Conservation (phyloP, 2,888 invertebrate genomes). For the Acanthosepion pharaonis region DNA sequence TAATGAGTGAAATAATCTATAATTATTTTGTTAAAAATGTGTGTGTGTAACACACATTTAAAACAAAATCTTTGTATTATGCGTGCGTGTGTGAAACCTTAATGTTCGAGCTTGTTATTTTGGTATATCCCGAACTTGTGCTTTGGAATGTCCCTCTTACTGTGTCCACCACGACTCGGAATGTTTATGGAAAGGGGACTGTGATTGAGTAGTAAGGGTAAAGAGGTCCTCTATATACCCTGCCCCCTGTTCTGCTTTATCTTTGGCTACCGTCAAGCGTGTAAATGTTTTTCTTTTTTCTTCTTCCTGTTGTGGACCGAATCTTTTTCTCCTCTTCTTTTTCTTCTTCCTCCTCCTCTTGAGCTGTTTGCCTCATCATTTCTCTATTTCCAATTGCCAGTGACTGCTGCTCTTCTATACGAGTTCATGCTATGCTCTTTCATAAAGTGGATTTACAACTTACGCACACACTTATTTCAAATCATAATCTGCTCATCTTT, state of each 20-base stretch:
- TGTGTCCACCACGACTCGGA: conserved; percentile 35
- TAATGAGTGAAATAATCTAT: background rate
- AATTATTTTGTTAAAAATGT: background rate
- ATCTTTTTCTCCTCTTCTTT: background rate
- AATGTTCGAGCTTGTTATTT: background rate
- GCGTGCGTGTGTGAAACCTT: background rate
- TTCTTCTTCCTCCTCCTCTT: background rate
- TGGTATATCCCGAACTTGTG: background rate
- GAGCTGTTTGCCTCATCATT: conserved; percentile 17
- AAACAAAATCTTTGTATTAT: too few relatives aligned
- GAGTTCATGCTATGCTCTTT: background rate
- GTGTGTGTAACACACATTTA: background rate
- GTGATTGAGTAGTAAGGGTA: background rate
- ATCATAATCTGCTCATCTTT: background rate
- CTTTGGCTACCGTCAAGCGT: background rate
- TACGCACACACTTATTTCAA: background rate
- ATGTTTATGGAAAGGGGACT: background rate
- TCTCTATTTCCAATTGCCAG: conserved; percentile 37
- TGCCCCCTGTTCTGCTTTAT: background rate
- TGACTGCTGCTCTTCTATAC: background rate
- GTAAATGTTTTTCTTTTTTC: background rate
- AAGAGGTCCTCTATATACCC: background rate
- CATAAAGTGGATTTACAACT: background rate
- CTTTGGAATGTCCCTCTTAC: background rate
- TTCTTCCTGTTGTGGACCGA: background rate